Percentiles rank a stretch among this genome's conserved stretches.
phyloP scores from a whole-genome alignment of 2,888 invertebrate species.

The Tethea ocularis region DNA sequence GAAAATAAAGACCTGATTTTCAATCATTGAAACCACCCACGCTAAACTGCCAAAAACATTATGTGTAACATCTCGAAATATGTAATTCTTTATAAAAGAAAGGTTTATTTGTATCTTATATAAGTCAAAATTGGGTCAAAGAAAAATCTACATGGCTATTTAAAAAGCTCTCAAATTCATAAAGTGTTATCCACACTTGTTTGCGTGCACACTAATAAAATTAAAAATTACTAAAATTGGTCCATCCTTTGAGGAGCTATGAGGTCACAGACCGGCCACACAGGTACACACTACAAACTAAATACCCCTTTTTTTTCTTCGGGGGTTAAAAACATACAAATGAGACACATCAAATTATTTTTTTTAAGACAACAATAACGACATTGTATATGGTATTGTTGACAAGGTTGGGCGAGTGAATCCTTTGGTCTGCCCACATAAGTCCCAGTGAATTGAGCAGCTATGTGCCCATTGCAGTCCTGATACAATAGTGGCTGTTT shows the following conservation, averaged over 20 bases:
- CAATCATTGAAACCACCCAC: not conserved
- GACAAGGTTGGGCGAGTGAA: not conserved
- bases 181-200: not conserved
- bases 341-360: no score
- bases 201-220: no score
- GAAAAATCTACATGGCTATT: not conserved
- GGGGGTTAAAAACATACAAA: no score
- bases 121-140: not conserved
- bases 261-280: no score
- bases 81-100: not conserved
- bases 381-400: no score
- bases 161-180: not conserved
- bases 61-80: not conserved
- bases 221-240: no score
- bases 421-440: conserved; percentile 22
- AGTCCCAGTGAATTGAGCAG: conserved; percentile 43
- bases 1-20: not conserved
- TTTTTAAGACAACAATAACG: no score
- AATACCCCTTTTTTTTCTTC: no score
- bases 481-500: conserved; percentile 42
- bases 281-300: no score
- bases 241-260: no score
- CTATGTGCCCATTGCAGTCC: conserved; percentile 36
- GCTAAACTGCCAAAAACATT: not conserved
- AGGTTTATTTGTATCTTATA: not conserved